Conservation (phyloP, 2,113 vertebrate species). For the Grammomys dolichurus region DNA sequence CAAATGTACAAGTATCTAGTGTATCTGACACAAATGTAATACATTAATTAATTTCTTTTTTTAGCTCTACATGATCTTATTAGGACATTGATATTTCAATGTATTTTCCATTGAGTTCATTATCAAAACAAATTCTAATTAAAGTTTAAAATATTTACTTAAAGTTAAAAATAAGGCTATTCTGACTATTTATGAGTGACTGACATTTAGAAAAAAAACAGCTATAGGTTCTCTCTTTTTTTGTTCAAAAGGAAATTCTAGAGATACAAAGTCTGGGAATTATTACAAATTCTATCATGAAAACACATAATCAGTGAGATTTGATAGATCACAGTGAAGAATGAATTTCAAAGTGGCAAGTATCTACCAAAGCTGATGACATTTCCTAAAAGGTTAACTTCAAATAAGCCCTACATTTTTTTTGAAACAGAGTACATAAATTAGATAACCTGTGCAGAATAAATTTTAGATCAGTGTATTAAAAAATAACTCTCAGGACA, state of each 20-base stretch:
- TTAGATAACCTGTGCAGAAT: conserved; percentile 40
- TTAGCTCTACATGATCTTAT: background rate
- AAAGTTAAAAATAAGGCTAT: conserved; percentile 35
- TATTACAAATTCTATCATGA: conserved; percentile 55
- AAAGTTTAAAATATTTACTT: conserved; percentile 47
- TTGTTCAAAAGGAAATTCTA: conserved; percentile 41
- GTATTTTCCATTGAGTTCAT: conserved; percentile 50
- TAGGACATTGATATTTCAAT: background rate
- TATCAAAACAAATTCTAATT: conserved; percentile 53
- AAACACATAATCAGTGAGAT: conserved; percentile 40
- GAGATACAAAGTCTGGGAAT: background rate
- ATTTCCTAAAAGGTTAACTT: background rate
- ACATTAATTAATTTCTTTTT: conserved; percentile 37
- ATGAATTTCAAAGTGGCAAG: conserved; percentile 58
- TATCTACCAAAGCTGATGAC: conserved; percentile 45
- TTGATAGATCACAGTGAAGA: background rate
- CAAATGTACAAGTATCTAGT: background rate
- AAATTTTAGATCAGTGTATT: conserved; percentile 49
- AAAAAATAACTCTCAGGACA: background rate
- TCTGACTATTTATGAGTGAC: background rate
- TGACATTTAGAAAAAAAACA: background rate
- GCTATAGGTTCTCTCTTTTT: background rate
- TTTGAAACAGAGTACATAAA: background rate
- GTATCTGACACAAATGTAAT: background rate
- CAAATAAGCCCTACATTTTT: conserved; percentile 36